Evolutionary conservation across 2,113 vertebrate species (phyloP).

Genomic region (Hyperopisus bebe): DNA sequence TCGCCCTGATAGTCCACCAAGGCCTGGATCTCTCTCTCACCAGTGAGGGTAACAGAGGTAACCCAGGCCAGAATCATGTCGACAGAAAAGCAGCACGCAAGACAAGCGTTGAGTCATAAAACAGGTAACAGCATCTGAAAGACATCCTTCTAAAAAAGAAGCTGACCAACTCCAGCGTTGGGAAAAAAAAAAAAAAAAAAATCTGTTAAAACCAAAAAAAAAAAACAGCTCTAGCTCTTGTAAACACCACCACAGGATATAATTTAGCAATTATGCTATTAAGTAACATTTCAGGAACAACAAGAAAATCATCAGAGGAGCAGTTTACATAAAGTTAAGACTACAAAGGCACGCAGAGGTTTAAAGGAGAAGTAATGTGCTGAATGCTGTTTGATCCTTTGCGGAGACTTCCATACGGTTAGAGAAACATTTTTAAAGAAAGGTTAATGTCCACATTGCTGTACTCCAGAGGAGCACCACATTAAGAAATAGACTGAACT

Average conservation of each 20-base stretch:
- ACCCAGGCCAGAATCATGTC: not conserved
- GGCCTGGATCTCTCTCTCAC: not conserved
- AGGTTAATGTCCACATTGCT: not conserved
- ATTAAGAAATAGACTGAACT: not conserved
- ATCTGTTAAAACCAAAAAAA: not conserved
- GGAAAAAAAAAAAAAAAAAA: not conserved
- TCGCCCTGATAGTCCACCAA: not conserved
- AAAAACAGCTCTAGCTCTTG: not conserved
- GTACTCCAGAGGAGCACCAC: not conserved
- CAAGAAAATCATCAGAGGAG: not conserved
- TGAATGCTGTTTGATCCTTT: not conserved
- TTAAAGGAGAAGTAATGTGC: not conserved
- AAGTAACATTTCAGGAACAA: constrained; percentile 11
- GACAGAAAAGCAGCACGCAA: not conserved
- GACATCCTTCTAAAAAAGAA: not conserved
- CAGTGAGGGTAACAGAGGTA: not conserved
- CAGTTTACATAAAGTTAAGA: not conserved
- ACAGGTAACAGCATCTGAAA: not conserved
- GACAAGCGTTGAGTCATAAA: not conserved
- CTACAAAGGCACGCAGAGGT: not conserved
- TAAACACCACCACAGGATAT: not conserved
- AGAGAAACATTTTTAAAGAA: not conserved
- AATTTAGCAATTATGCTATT: constrained; percentile 3
- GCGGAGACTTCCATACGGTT: not conserved
- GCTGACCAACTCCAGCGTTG: not conserved